Percentiles rank a stretch among this genome's conserved stretches.
These are phyloP conservation scores for Lerista edwardsae DNA, from an alignment of 2,797 vertebrate species.

Conservation along the genomic window DNA sequence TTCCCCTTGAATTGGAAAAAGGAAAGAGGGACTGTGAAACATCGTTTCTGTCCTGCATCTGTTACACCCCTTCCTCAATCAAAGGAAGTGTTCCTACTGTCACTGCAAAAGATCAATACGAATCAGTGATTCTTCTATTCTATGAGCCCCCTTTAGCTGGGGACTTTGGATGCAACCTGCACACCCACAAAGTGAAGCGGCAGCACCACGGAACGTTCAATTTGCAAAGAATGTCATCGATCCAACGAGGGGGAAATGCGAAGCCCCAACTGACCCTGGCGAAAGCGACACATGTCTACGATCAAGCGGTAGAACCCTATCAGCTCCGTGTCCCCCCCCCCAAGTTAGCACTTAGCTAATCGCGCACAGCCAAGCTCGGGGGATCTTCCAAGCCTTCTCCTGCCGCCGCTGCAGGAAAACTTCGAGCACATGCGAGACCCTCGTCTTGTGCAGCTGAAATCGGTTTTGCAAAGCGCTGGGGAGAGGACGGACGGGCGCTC, in stretches of 20 bases:
- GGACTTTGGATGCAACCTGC: constrained; percentile 48
- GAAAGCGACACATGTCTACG: background rate
- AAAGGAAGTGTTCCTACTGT: background rate
- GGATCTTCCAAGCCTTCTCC: background rate
- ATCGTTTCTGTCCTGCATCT: constrained; percentile 23
- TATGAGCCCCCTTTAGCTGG: too few species aligned
- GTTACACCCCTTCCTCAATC: background rate
- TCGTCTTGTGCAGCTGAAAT: background rate
- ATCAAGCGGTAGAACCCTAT: background rate
- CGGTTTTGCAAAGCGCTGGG: constrained; percentile 27
- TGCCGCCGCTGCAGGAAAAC: constrained; percentile 31
- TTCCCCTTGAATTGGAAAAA: background rate
- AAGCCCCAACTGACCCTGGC: background rate
- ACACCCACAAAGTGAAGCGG: too few species aligned
- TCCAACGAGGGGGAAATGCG: constrained; percentile 18
- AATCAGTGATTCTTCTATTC: constrained; percentile 45
- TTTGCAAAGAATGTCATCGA: too few species aligned
- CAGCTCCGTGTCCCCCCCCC: background rate
- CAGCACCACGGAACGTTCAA: too few species aligned
- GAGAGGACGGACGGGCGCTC: background rate
- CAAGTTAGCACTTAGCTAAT: constrained; percentile 4
- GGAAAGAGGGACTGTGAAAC: background rate
- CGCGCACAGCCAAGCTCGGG: constrained; percentile 42
- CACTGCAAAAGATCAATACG: constrained; percentile 12
- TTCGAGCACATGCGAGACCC: constrained; percentile 43